Evolutionary conservation across 2,113 vertebrate genomes (phyloP).

Genomic region (Cavia porcellus): DNA sequence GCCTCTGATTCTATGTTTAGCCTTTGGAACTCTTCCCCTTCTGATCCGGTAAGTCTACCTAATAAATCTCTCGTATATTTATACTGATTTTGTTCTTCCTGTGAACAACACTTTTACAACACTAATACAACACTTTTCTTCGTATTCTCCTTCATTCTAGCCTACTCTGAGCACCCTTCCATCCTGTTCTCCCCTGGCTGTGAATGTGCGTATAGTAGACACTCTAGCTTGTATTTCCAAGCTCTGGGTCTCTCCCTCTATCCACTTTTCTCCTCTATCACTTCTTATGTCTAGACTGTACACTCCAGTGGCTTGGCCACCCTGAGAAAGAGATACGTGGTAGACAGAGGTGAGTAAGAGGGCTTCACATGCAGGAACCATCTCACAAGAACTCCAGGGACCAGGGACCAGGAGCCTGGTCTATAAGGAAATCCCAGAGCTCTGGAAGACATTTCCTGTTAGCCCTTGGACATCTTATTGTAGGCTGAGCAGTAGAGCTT

Average conservation of each 20-base stretch:
- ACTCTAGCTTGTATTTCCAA: not conserved
- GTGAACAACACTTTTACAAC: too few species aligned
- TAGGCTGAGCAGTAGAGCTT: not conserved
- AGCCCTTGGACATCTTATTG: not conserved
- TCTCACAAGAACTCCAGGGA: not conserved
- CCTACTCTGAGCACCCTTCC: not conserved
- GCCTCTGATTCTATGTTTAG: not conserved
- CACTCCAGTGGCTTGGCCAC: not conserved
- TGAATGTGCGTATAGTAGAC: not conserved
- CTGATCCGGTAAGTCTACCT: not conserved
- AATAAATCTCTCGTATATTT: not conserved
- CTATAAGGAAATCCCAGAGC: not conserved
- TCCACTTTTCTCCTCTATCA: not conserved
- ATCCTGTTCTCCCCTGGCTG: rapidly evolving
- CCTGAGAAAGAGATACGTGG: not conserved
- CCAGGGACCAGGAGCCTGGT: not conserved
- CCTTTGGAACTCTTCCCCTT: not conserved
- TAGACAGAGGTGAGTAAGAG: not conserved
- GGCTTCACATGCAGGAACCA: not conserved
- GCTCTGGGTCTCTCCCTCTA: not conserved
- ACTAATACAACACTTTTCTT: not conserved
- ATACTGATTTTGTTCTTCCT: too few species aligned
- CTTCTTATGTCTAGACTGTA: not conserved
- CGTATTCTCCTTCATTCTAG: not conserved
- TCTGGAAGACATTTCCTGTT: not conserved